Evolutionary conservation across 2,113 vertebrate genomes (phyloP).

Genomic region (Rhinoptilus africanus): DNA sequence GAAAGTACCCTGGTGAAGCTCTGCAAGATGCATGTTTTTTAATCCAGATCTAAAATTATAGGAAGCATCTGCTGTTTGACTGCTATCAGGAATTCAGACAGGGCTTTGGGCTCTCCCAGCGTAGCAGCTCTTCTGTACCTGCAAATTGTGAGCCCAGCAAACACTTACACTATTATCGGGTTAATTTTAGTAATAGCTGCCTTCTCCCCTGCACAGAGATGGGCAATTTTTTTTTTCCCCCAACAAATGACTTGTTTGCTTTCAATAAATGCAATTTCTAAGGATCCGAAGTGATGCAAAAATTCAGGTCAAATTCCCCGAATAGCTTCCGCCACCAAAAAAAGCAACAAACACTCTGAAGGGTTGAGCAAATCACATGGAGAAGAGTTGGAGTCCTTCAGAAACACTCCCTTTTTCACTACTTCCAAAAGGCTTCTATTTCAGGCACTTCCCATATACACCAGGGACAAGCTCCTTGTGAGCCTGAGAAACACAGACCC

Average conservation of each 20-base stretch:
- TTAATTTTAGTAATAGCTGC: background rate
- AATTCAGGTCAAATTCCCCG: slow-evolving; percentile 1
- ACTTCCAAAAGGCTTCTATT: background rate
- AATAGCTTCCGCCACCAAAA: background rate
- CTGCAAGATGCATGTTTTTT: background rate
- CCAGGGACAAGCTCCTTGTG: background rate
- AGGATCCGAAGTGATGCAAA: background rate
- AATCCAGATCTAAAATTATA: too few species aligned
- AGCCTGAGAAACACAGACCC: background rate
- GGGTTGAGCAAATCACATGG: background rate
- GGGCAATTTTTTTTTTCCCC: background rate
- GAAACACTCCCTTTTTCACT: background rate
- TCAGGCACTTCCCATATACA: background rate
- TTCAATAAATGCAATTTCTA: background rate
- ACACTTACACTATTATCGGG: background rate
- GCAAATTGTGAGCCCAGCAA: background rate
- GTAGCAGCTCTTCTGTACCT: background rate
- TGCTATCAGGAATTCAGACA: background rate
- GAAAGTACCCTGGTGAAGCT: background rate
- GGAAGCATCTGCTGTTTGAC: background rate
- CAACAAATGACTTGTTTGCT: background rate
- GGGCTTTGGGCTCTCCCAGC: background rate
- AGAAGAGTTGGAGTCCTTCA: background rate
- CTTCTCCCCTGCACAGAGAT: background rate
- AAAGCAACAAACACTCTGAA: background rate